Conservation (phyloP, 2,888 invertebrate genomes). For the Oscheius onirici region DNA sequence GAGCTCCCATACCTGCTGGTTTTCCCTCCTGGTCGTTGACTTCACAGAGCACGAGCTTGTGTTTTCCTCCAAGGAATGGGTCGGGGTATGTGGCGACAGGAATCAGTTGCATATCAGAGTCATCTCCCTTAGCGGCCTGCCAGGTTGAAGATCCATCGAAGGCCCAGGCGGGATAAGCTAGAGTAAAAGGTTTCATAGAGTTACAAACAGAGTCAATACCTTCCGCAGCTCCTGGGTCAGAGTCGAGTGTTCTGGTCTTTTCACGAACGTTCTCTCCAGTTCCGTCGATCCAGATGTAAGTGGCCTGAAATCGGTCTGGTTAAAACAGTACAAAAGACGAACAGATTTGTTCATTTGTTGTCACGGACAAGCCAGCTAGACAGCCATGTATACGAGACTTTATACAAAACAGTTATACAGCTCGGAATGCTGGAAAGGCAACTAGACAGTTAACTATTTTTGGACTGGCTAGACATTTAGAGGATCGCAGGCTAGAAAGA, state of each 20-base stretch:
- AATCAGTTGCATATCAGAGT: conserved; percentile 72
- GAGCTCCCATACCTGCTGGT: conserved; percentile 78
- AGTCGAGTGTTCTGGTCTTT: conserved; percentile 86
- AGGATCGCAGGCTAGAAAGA: too few relatives aligned
- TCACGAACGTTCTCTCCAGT: conserved; percentile 86
- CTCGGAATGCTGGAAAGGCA: too few relatives aligned
- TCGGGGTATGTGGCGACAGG: conserved; percentile 57
- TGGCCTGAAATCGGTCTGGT: conserved; percentile 75
- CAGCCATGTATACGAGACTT: too few relatives aligned
- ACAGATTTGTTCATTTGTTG: too few relatives aligned
- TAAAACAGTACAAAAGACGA: too few relatives aligned
- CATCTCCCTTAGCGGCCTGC: conserved; percentile 75
- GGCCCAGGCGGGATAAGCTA: conserved; percentile 84
- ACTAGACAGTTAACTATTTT: too few relatives aligned
- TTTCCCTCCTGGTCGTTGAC: conserved; percentile 86
- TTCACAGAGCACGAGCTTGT: conserved; percentile 61
- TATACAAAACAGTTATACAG: too few relatives aligned
- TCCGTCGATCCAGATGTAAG: conserved; percentile 93
- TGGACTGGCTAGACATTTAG: too few relatives aligned
- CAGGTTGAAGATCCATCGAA: conserved; percentile 92
- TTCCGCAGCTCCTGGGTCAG: conserved; percentile 79
- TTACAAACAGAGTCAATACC: conserved; percentile 36
- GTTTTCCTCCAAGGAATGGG: conserved; percentile 58
- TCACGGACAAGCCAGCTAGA: too few relatives aligned
- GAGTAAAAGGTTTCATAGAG: background rate